phyloP scores from a whole-genome alignment of 92 coral and sea anemone species.

The Umimayanthus chanpuru region DNA sequence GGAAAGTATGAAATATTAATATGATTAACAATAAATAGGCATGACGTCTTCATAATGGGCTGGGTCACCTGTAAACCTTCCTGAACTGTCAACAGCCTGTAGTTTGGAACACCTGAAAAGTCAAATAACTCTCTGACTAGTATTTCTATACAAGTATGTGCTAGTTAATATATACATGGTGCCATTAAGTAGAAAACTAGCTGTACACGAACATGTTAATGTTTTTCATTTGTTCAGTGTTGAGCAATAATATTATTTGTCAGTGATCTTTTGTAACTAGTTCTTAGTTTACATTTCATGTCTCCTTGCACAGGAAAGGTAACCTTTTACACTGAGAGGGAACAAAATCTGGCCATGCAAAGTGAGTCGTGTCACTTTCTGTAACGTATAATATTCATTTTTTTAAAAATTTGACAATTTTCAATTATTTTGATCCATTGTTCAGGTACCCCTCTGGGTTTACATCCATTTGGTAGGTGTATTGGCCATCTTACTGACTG shows the following conservation, averaged over 20 bases:
- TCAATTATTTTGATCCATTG: not conserved
- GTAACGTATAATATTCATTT: not conserved
- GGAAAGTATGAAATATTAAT: too few relatives aligned
- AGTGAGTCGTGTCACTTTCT: conserved; percentile 8
- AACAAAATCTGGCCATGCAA: conserved; percentile 24
- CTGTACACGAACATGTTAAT: not conserved
- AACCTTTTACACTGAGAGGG: conserved; percentile 22
- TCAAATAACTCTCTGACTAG: not conserved
- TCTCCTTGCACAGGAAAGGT: conserved; percentile 26
- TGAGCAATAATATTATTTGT: not conserved
- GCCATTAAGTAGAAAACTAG: not conserved
- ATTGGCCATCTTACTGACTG: not conserved
- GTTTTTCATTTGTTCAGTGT: not conserved
- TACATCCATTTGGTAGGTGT: not conserved
- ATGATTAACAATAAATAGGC: too few relatives aligned
- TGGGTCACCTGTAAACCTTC: too few relatives aligned
- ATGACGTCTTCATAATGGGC: too few relatives aligned
- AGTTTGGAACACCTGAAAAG: too few relatives aligned
- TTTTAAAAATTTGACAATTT: not conserved
- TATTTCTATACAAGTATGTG: not conserved
- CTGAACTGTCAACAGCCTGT: too few relatives aligned
- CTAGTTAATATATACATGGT: not conserved
- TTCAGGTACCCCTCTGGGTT: not conserved
- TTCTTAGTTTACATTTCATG: not conserved
- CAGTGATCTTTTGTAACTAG: not conserved